Base-by-base conservation (phyloP, 2,888 invertebrate genomes). In the Ophion ventricosus region DNA sequence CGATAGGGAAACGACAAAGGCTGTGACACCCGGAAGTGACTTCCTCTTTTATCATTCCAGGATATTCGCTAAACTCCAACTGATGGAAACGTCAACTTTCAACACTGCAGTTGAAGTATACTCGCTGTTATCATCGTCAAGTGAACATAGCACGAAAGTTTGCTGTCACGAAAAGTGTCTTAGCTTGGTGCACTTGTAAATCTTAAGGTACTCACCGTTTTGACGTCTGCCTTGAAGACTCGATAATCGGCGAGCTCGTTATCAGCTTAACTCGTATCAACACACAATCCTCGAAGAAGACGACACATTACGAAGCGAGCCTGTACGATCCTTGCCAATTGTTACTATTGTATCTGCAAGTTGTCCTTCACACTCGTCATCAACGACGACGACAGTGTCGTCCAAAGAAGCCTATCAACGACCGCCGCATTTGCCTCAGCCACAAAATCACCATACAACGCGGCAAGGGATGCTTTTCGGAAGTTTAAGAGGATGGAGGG, bases 371-470 rank as follows among this genome's bases (percentile, higher is more conserved):
- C 59, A 40, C 11, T 69, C 23, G 49, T 49, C 23, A 23, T 64
- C 73, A 57, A 56, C 11, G 73, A 54, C 14, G 40, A 40, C 49
- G 57, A 63, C 25, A 67, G 61, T 57, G 56, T 63, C 43, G 26
- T 61, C 43, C 20, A 64, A 73, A 26, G n/a, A 64, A 69, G 26
- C 20, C n/a, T 43, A 72, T 63, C 75, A 74, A 61, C 69, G 79
- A 80, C 66, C 81, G 74, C 61, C 84, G 77, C 83, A 83, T 85
- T 76, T 69, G 84, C 79, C 74, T 84, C 67, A 82, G 77, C 74
- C 79, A 89, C 84, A 87, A 86, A 87, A 89, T 86, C 85, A 87
- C 87, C 87, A 63, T 89, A 90, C 89, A 89, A 70, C 75, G 63
- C 26, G 43, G 35, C 29, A 56, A 69, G 17, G 17, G 56, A 17